A percentile compares a stretch with the other conserved stretches of the same genome.
Evolutionary conservation across 1,140 invertebrate species (phyloP).

Genomic region (Microplitis mediator): DNA sequence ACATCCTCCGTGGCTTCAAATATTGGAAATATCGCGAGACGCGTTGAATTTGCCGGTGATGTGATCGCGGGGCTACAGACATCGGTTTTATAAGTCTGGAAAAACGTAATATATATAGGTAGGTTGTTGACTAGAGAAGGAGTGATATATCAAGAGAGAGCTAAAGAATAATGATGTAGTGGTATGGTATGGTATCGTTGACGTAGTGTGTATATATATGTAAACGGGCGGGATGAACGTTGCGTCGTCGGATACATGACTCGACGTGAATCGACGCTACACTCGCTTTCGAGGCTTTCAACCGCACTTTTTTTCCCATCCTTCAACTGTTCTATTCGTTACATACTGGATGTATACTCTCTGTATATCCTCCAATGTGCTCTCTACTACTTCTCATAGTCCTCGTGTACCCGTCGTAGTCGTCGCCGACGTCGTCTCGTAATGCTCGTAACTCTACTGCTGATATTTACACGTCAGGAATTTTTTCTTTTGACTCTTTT

Average conservation of each 20-base stretch:
- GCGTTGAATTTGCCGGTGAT: constrained; percentile 47
- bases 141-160: not conserved
- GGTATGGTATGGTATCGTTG: not conserved
- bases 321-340: constrained; percentile 7
- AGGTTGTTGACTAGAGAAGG: not conserved
- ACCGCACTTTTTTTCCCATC: constrained; percentile 16
- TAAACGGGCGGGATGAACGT: not conserved
- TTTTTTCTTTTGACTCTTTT: constrained; percentile 1
- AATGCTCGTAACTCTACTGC: constrained; percentile 13
- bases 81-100: constrained; percentile 46
- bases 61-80: constrained; percentile 34
- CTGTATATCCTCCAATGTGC: constrained; percentile 8
- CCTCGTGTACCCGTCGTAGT: not conserved
- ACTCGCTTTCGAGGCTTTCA: constrained; percentile 28
- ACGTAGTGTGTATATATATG: not conserved
- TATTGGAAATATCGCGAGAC: constrained; percentile 56
- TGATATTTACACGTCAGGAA: constrained; percentile 23
- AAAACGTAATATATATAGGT: constrained; percentile 32
- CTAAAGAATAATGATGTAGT: not conserved
- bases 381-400: not conserved
- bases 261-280: constrained; percentile 28
- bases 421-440: constrained; percentile 8
- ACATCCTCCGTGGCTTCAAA: constrained; percentile 56
- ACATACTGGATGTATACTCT: not conserved
- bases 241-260: constrained; percentile 28